phyloP scores from a whole-genome alignment of 2,113 vertebrate genomes.

The Ptilonorhynchus violaceus region DNA sequence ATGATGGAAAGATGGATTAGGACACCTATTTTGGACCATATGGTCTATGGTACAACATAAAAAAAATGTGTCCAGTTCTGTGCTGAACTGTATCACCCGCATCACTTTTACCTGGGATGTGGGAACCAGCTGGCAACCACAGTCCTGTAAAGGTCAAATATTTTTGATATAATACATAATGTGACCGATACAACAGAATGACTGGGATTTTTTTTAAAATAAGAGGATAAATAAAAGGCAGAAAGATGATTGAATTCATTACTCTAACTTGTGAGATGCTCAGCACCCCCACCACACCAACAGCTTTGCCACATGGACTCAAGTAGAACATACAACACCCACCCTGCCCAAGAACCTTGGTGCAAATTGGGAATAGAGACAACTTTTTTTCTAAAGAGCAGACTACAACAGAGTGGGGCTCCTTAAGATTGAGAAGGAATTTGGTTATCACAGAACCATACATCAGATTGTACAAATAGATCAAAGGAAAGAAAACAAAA shows the following conservation, averaged over 20 bases:
- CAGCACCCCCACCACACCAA: not conserved
- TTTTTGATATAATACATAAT: not conserved
- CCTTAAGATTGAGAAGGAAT: constrained; percentile 3
- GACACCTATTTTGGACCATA: not conserved
- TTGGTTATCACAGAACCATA: not conserved
- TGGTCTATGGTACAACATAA: not conserved
- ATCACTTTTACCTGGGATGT: not conserved
- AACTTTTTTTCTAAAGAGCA: not conserved
- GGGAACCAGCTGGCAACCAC: not conserved
- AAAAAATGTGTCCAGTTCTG: not conserved
- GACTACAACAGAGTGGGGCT: not conserved
- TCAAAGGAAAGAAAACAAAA: not conserved
- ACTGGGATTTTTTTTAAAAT: not conserved
- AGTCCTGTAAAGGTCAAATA: not conserved
- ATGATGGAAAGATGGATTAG: not conserved
- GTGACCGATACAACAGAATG: not conserved
- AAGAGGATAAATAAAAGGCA: not conserved
- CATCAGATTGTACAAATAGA: not conserved
- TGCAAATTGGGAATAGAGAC: not conserved
- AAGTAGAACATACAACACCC: not conserved
- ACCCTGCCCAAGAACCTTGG: not conserved
- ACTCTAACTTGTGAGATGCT: not conserved
- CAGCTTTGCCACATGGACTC: not conserved
- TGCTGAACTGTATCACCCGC: not conserved
- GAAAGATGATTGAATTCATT: not conserved